Evolutionary conservation across 2,113 vertebrate genomes (phyloP), one percentile per base, ranked within the genome.

Genomic region (Cryptotis parvus): DNA sequence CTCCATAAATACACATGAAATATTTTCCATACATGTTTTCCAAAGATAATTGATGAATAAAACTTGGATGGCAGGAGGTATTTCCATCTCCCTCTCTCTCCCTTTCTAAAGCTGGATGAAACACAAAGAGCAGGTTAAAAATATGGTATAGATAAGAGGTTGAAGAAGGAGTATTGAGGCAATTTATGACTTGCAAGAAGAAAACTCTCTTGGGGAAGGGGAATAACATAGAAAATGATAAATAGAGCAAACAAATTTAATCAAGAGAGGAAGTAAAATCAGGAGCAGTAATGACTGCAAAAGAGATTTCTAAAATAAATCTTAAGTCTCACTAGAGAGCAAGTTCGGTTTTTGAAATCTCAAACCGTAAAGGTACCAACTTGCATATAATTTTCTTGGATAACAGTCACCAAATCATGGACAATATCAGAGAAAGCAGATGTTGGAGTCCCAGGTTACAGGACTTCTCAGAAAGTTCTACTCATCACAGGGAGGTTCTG

Each of bases 401-500:
- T 65, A 80, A 78, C 20, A 49, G 22, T 86, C n/a, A 83, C 27
- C 69, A 66, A 33, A 9, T 31, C 43, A 76, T 74, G 6, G 92
- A 65, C 4, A 65, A n/a, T 20, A 68, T 77, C 84, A 92, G 45
- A 75, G 45, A 58, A 43, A 85, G 73, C 29, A 87, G n/a, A 74
- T 78, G 58, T 24, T 80, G 6, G 8, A 1, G 33, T 73, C 6
- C 22, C 29, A 89, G 65, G 35, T 43, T 29, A 90, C 3, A 7
- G 20, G 16, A 49, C 24, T 68, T 94, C 35, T 15, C 16, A 78
- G n/a, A 91, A 82, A 76, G 6, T 0, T 82, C 10, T 4, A 31
- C 37, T 72, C 58, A 16, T n/a, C 65, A 39, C n/a, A 92, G 14
- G 33, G 72, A 93, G 37, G 82, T 58, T 95, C 29, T 94, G 33